Base-by-base conservation (phyloP, 2,113 vertebrate genomes). In the Rhineura floridana region DNA sequence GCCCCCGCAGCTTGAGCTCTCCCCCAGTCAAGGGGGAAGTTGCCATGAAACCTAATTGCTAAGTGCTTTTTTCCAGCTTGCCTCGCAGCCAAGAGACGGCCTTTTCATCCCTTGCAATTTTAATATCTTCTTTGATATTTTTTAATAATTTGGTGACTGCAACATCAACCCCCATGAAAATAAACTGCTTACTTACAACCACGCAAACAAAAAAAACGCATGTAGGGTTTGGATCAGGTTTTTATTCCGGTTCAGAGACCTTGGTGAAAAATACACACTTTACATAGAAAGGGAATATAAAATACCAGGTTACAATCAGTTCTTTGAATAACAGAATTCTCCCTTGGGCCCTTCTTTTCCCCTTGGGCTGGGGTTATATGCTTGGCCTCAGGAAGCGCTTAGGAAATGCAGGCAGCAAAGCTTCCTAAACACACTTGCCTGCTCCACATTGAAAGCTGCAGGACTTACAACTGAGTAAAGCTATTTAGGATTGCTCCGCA, bases 201-300 rank as follows among this genome's bases (percentile, higher is more conserved):
- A 23, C 28, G 44, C 7, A 80, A 6, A 13, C 2, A 52, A 1
- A 30, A 2, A 52, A 69, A 42, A 6, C 15, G 10, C 46, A 55
- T 17, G 17, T 13, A 21, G 7, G n/a, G 25, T 77, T 77, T 42
- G 39, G 30, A n/a, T n/a, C 55, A 5, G 52, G 6, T 52, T 15
- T 1, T 36, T 55, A 72, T 70, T 70, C 50, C 5, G n/a, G 36
- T 80, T 87, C 36, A 11, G 42, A 80, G 25, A 69, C 21, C 50
- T 55, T 79, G 50, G 50, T 87, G 77, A 70, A 69, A 80, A 87
- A 59, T 36, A 69, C 21, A 87, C 76, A n/a, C 36, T 69, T 33
- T 42, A 84, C 65, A 70, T 59, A 6, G 13, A 46, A 33, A 9
- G 50, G 48, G 63, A 21, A 42, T 39, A 69, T 39, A n/a, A 48